Conservation (phyloP, 1,140 invertebrate genomes). For the Brachionus asplanchnoidis region DNA sequence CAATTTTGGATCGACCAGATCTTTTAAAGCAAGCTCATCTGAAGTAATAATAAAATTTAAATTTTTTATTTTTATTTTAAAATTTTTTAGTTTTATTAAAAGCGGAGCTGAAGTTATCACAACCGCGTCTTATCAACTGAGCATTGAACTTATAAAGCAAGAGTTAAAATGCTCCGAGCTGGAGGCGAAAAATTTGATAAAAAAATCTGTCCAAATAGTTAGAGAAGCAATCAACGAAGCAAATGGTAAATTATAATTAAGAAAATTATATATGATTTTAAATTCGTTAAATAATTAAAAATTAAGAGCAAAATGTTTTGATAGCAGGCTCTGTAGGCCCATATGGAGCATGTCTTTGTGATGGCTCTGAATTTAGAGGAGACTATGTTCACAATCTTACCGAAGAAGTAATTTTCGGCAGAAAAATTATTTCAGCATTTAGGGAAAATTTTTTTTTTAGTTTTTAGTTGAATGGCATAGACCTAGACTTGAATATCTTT, state of each 20-base stretch:
- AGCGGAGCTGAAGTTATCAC: slow-evolving; percentile 77
- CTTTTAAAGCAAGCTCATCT: slow-evolving; percentile 70
- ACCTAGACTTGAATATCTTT: slow-evolving; percentile 68
- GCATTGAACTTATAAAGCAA: slow-evolving; percentile 69
- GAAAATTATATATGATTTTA: slow-evolving; percentile 23
- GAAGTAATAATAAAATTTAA: slow-evolving; percentile 59
- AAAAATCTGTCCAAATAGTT: slow-evolving; percentile 66
- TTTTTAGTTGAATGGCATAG: slow-evolving; percentile 73
- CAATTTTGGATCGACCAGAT: slow-evolving; percentile 59
- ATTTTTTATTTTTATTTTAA: not conserved
- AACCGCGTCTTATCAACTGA: slow-evolving; percentile 83
- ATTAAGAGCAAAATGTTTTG: slow-evolving; percentile 56
- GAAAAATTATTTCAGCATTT: not conserved
- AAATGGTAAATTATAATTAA: not conserved
- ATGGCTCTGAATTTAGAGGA: slow-evolving; percentile 83
- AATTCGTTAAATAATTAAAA: slow-evolving; percentile 36
- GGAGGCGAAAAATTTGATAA: slow-evolving; percentile 66
- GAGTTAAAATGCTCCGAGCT: slow-evolving; percentile 64
- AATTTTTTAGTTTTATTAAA: slow-evolving; percentile 52
- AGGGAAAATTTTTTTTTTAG: slow-evolving; percentile 44
- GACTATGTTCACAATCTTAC: slow-evolving; percentile 69
- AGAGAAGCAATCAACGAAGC: slow-evolving; percentile 55
- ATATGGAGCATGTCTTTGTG: slow-evolving; percentile 77
- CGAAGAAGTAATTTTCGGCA: slow-evolving; percentile 55
- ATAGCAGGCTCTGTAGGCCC: slow-evolving; percentile 77